These are phyloP conservation scores for Proales similis DNA, from an alignment of 1,140 invertebrate genomes.

Conservation along the genomic window DNA sequence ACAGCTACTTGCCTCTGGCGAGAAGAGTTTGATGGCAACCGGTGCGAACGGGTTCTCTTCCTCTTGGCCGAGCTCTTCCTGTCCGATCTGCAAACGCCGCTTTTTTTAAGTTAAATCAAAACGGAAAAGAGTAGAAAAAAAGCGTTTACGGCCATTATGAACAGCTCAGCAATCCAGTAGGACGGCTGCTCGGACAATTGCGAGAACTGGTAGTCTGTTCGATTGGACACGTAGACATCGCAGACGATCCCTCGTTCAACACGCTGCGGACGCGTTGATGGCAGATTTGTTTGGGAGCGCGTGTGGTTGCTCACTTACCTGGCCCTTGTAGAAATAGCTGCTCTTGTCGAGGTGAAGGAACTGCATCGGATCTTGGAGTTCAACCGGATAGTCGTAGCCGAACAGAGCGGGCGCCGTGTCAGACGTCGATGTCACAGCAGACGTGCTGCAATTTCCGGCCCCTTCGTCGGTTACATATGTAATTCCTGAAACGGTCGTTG, in stretches of 20 bases:
- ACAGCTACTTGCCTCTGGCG: constrained; percentile 18
- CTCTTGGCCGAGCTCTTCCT: constrained; percentile 12
- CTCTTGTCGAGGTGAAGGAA: constrained; percentile 26
- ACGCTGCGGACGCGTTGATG: background rate
- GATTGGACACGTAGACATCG: constrained; percentile 35
- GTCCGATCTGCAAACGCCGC: constrained; percentile 2
- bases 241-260: constrained; percentile 22
- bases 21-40: constrained; percentile 24
- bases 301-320: constrained; percentile 6
- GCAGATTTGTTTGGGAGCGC: background rate
- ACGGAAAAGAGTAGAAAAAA: background rate
- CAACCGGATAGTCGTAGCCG: no score
- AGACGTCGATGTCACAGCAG: no score
- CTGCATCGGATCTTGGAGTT: constrained; percentile 29
- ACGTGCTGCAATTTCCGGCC: constrained; percentile 9
- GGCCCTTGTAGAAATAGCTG: constrained; percentile 28
- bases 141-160: constrained; percentile 21
- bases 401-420: no score
- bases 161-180: constrained; percentile 33
- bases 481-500: background rate
- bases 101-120: background rate
- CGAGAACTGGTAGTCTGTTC: constrained; percentile 16
- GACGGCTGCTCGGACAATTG: background rate
- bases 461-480: constrained; percentile 27
- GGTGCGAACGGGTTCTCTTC: background rate